Percentiles rank a stretch among this genome's conserved stretches.
These are phyloP conservation scores for Herminia tarsipennalis DNA, from an alignment of 2,888 invertebrate species.

Conservation along the genomic window DNA sequence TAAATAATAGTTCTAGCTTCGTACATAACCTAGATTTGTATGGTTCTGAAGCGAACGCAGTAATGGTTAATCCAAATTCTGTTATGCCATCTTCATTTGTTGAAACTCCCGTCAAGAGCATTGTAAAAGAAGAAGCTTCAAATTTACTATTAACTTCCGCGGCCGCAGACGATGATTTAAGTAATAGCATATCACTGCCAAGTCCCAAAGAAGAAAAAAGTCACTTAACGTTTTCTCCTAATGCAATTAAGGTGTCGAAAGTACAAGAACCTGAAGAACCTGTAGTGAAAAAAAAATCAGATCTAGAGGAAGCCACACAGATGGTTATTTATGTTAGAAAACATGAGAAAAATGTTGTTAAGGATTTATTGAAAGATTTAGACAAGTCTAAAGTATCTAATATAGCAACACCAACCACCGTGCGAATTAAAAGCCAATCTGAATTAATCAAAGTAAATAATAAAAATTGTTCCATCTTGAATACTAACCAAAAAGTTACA, in stretches of 20 bases:
- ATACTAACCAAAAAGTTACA: slow-evolving; percentile 75
- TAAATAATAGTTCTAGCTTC: slow-evolving; percentile 87
- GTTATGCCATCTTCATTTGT: slow-evolving; percentile 92
- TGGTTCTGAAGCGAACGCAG: slow-evolving; percentile 89
- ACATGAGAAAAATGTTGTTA: slow-evolving; percentile 86
- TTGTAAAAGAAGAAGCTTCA: slow-evolving; percentile 80
- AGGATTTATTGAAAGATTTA: slow-evolving; percentile 87
- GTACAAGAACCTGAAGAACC: slow-evolving; percentile 70
- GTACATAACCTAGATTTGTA: slow-evolving; percentile 89
- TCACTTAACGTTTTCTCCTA: slow-evolving; percentile 90
- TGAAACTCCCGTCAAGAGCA: slow-evolving; percentile 77
- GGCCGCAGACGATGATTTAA: slow-evolving; percentile 62
- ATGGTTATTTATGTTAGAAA: slow-evolving; percentile 80
- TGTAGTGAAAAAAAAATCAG: slow-evolving; percentile 49
- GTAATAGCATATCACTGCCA: slow-evolving; percentile 76
- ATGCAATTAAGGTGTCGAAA: slow-evolving; percentile 87
- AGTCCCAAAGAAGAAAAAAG: slow-evolving; percentile 89
- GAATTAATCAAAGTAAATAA: slow-evolving; percentile 78
- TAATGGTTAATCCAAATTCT: slow-evolving; percentile 96
- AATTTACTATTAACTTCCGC: slow-evolving; percentile 78
- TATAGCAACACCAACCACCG: slow-evolving; percentile 63
- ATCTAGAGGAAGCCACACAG: slow-evolving; percentile 78
- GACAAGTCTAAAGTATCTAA: slow-evolving; percentile 71
- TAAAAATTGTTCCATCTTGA: slow-evolving; percentile 79
- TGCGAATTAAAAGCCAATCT: slow-evolving; percentile 76